Conservation (phyloP, 23 tunicate genomes). For the Phallusia fumigata region DNA sequence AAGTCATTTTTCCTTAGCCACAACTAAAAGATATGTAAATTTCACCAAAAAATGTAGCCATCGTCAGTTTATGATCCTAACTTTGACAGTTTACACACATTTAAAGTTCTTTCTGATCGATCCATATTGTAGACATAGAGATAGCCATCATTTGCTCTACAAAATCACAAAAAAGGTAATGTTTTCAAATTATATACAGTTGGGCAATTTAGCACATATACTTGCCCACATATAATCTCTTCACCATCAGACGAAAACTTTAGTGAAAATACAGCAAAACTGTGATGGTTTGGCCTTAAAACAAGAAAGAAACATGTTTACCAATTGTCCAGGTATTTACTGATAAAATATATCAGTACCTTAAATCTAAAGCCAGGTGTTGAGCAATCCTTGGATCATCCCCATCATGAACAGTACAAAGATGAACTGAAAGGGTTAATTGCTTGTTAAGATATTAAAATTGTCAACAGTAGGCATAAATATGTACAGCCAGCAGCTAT, state of each 20-base stretch:
- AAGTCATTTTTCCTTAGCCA: too few species aligned
- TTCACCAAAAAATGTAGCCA: too few species aligned
- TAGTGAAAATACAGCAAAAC: conserved; percentile 72
- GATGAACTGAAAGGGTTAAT: conserved; percentile 23
- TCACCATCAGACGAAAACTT: conserved; percentile 54
- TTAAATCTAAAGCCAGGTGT: conserved; percentile 36
- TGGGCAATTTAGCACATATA: neutral
- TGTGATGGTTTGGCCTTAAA: conserved; percentile 29
- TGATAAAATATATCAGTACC: neutral
- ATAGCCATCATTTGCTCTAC: conserved; percentile 52
- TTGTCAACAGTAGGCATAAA: too few species aligned
- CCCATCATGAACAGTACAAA: conserved; percentile 63
- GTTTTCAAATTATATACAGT: neutral
- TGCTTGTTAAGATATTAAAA: too few species aligned
- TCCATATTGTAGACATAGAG: conserved; percentile 54
- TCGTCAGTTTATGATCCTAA: too few species aligned
- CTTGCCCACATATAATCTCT: conserved; percentile 56
- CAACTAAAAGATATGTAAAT: too few species aligned
- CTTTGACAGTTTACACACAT: too few species aligned
- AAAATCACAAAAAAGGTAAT: neutral
- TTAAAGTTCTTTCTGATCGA: conserved; percentile 28
- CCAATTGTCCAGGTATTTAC: neutral
- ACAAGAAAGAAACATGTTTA: neutral
- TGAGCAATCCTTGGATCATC: conserved; percentile 30
- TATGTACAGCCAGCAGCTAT: too few species aligned